Evolutionary conservation across 2,797 vertebrate genomes (phyloP).

Genomic region (Sebastes minor): DNA sequence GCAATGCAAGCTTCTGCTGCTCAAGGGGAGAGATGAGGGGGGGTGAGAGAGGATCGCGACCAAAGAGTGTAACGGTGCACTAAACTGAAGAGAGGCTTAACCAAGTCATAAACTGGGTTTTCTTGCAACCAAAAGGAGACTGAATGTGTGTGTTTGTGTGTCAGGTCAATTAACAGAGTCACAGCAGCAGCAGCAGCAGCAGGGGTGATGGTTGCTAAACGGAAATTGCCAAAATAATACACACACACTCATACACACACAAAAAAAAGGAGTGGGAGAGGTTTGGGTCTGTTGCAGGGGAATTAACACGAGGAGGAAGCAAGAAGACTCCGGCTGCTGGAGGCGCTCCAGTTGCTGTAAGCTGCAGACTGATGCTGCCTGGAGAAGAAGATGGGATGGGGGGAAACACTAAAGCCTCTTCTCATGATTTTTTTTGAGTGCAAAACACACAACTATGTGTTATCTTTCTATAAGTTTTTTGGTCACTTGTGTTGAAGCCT

Average conservation of each 20-base stretch:
- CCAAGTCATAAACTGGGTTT: constrained; percentile 76
- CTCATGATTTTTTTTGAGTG: not conserved
- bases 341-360: constrained; percentile 44
- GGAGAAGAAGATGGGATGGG: not conserved
- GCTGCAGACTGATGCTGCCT: constrained; percentile 39
- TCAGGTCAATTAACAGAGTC: constrained; percentile 44
- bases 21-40: constrained; percentile 82
- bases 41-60: constrained; percentile 64
- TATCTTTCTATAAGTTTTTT: constrained; percentile 7
- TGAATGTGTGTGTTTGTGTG: not conserved
- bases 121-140: not conserved
- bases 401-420: not conserved
- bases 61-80: constrained; percentile 86
- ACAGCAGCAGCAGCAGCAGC: not conserved
- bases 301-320: constrained; percentile 71
- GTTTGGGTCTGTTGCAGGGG: constrained; percentile 69
- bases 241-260: not conserved
- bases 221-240: constrained; percentile 37
- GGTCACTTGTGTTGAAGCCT: not conserved
- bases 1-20: constrained; percentile 84
- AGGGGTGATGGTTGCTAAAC: constrained; percentile 33
- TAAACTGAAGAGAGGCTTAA: constrained; percentile 81
- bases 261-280: constrained; percentile 60
- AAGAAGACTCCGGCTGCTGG: constrained; percentile 37
- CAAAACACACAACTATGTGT: not conserved